A percentile compares a stretch with the other conserved stretches of the same genome.
These are phyloP conservation scores for Mylabris phalerata DNA, from an alignment of 1,140 invertebrate genomes.

Conservation along the genomic window DNA sequence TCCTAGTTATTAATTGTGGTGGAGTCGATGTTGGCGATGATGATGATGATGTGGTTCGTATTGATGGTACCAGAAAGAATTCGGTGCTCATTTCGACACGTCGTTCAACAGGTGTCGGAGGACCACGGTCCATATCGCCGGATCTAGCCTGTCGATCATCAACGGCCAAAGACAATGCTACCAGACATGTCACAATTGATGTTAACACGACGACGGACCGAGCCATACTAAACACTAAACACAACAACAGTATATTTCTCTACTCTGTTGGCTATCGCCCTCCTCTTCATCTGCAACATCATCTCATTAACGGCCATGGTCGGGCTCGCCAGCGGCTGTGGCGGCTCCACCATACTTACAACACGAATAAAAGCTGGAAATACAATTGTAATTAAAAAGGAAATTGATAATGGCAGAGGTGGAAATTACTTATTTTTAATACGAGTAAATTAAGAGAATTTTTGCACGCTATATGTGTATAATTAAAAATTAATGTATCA, in stretches of 20 bases:
- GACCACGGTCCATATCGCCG: constrained; percentile 30
- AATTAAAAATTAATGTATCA: no score
- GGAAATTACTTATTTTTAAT: no score
- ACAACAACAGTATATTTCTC: no score
- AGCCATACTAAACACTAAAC: constrained; percentile 33
- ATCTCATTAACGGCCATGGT: constrained; percentile 16
- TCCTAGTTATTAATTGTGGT: constrained; percentile 28
- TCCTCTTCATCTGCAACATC: constrained; percentile 18
- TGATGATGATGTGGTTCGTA: constrained; percentile 28
- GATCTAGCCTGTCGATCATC: constrained; percentile 29
- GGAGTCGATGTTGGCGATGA: constrained; percentile 34
- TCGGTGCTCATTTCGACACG: constrained; percentile 68
- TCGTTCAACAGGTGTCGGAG: constrained; percentile 34
- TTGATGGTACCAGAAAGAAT: constrained; percentile 60
- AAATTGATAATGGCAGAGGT: no score
- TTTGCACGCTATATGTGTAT: no score
- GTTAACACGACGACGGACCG: constrained; percentile 29
- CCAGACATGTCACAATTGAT: constrained; percentile 26
- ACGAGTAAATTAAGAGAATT: no score
- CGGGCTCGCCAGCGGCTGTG: constrained; percentile 1
- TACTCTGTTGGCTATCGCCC: constrained; percentile 4
- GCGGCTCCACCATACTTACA: no score
- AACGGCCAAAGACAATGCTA: constrained; percentile 22
- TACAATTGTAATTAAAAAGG: no score
- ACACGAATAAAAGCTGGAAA: no score